Evolutionary conservation across 1,140 invertebrate genomes (phyloP), one percentile per base, ranked within the genome.

Genomic region (Aphaenogaster ashmeadi): DNA sequence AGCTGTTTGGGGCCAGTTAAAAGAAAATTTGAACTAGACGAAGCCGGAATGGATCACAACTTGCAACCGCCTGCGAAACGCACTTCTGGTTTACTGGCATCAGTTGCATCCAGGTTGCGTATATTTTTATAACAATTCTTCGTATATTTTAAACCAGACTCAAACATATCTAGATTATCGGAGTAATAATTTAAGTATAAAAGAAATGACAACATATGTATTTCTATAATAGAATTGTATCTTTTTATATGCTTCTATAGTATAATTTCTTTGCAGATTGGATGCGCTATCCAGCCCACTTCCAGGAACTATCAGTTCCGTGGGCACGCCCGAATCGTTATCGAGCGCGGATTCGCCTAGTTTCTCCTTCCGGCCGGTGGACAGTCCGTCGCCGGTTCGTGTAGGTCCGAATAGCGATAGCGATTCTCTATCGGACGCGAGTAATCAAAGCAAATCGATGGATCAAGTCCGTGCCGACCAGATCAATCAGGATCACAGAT

Each of bases 21-120:
- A 95, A 96, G 98, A 84, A 98, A 98, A 95, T 97, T 97, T 91
- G 98, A 98, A 90, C 93, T 98, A 71, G 97, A 97, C 74, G 97
- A 98, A 78, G 94, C 95, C 88, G 94, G 95, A 92, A 84, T 94
- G 91, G 93, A 95, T 88, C 94, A 93, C 67, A 92, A 95, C 64
- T 89, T 95, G 69, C 96, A 96, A 88, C 96, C 96, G 54, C 95
- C 96, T 69, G 94, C 96, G 9, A 97, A 97, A 94, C 93, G 96
- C 88, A 95, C 95, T 21, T 94, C 94, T 56, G 93, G 90, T 92
- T 91, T 95, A 89, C 86, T 95, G 56, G 93, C 94, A 69, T 94
- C 94, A 58, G 94, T 92, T 91, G 88, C 93, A 86, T 93, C 93
- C 44, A 93, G 94, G 95, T 69, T 47, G n/a, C 6, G 11, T 95